These are phyloP conservation scores for Geophilus truncorum DNA, from an alignment of 2,888 invertebrate genomes.

Conservation along the genomic window DNA sequence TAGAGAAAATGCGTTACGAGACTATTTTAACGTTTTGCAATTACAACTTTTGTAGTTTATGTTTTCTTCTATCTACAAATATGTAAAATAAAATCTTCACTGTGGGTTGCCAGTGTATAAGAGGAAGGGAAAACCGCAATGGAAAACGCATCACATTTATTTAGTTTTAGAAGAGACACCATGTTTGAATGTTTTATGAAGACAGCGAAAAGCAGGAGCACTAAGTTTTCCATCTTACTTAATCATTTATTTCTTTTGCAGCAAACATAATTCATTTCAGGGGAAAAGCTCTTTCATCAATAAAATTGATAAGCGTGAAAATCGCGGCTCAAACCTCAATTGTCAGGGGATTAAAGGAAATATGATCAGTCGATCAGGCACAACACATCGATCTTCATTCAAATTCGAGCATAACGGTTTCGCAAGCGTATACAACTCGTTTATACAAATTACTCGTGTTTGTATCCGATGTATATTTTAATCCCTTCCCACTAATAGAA, in stretches of 20 bases:
- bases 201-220: background rate
- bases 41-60: too few relatives aligned
- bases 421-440: background rate
- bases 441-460: background rate
- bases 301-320: conserved; percentile 18
- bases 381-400: background rate
- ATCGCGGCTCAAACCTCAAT: conserved; percentile 10
- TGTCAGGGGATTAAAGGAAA: conserved; percentile 6
- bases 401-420: background rate
- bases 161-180: background rate
- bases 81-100: background rate
- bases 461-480: too few relatives aligned
- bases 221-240: background rate
- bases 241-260: conserved; percentile 2
- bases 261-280: background rate
- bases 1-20: background rate
- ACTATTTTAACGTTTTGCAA: background rate
- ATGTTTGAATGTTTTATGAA: conserved; percentile 6
- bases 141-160: conserved; percentile 28
- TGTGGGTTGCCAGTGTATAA: background rate
- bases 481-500: too few relatives aligned
- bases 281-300: background rate
- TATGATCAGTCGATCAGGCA: background rate
- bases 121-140: conserved; percentile 34
- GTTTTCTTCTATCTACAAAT: background rate